These are phyloP conservation scores for Pristionchus exspectatus DNA, from an alignment of 2,888 invertebrate species.

Conservation along the genomic window DNA sequence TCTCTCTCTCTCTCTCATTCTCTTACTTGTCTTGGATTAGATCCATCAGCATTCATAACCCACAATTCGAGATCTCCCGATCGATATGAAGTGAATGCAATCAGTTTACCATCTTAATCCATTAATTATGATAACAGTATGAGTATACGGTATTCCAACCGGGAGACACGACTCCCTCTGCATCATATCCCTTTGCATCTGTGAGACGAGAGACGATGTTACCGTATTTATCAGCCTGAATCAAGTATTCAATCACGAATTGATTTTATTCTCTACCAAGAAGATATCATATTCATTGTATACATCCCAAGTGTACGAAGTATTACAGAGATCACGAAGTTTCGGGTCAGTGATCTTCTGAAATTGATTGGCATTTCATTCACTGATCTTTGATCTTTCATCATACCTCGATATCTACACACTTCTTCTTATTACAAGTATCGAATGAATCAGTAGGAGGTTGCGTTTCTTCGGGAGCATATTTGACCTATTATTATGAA, in stretches of 20 bases:
- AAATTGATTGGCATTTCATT: background rate
- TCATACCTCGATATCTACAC: slow-evolving; percentile 52
- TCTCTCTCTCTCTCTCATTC: background rate
- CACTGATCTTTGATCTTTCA: slow-evolving; percentile 2
- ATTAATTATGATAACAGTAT: background rate
- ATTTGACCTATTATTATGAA: slow-evolving; percentile 55
- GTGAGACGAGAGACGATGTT: slow-evolving; percentile 74
- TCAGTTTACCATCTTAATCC: slow-evolving; percentile 67
- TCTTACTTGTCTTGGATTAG: slow-evolving; percentile 62
- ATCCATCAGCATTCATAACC: slow-evolving; percentile 73
- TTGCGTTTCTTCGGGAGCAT: slow-evolving; percentile 29
- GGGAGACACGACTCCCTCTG: slow-evolving; percentile 67
- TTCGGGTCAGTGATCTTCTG: slow-evolving; percentile 60
- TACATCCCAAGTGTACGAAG: slow-evolving; percentile 76
- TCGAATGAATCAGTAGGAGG: slow-evolving; percentile 56
- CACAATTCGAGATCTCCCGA: slow-evolving; percentile 74
- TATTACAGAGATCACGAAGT: slow-evolving; percentile 68
- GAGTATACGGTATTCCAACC: background rate
- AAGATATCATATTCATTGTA: slow-evolving; percentile 74
- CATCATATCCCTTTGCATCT: slow-evolving; percentile 70
- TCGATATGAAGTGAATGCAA: slow-evolving; percentile 73
- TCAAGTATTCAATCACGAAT: background rate
- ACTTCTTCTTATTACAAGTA: slow-evolving; percentile 72
- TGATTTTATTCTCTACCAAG: slow-evolving; percentile 22
- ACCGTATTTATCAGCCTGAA: slow-evolving; percentile 72